These are phyloP conservation scores for Pogonophryne albipinna DNA, from an alignment of 2,797 vertebrate species.

Conservation along the genomic window DNA sequence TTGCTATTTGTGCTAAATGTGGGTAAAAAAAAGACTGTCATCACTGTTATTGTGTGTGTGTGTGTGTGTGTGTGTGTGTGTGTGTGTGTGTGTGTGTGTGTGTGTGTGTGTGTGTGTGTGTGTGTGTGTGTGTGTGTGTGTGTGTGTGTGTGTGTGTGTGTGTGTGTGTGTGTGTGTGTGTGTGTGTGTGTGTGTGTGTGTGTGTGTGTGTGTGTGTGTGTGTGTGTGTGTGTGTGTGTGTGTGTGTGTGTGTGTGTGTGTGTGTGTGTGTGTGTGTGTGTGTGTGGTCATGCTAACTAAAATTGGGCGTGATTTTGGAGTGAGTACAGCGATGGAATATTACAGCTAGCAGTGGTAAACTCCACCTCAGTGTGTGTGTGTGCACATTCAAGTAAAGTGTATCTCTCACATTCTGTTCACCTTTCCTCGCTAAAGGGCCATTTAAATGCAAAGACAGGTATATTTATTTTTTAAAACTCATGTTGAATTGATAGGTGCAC, in stretches of 20 bases:
- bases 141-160: too few species aligned
- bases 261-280: too few species aligned
- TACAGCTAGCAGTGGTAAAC: conserved; percentile 81
- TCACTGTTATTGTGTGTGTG: too few species aligned
- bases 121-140: too few species aligned
- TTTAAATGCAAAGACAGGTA: conserved; percentile 40
- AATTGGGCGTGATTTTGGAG: conserved; percentile 63
- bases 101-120: too few species aligned
- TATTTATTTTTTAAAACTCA: conserved; percentile 27
- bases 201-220: too few species aligned
- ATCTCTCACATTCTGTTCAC: conserved; percentile 39
- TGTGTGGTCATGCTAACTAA: conserved; percentile 43
- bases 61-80: too few species aligned
- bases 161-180: too few species aligned
- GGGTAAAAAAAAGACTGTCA: too few species aligned
- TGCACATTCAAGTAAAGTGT: conserved; percentile 11
- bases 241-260: too few species aligned
- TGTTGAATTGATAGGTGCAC: conserved; percentile 14
- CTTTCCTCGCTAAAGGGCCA: conserved; percentile 28
- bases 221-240: too few species aligned
- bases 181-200: too few species aligned
- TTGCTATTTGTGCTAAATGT: conserved; percentile 4
- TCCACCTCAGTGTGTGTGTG: conserved; percentile 46
- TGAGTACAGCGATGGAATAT: conserved; percentile 71
- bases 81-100: not conserved